Evolutionary conservation across 2,797 vertebrate genomes (phyloP).

Genomic region (Enteromius paludinosus): DNA sequence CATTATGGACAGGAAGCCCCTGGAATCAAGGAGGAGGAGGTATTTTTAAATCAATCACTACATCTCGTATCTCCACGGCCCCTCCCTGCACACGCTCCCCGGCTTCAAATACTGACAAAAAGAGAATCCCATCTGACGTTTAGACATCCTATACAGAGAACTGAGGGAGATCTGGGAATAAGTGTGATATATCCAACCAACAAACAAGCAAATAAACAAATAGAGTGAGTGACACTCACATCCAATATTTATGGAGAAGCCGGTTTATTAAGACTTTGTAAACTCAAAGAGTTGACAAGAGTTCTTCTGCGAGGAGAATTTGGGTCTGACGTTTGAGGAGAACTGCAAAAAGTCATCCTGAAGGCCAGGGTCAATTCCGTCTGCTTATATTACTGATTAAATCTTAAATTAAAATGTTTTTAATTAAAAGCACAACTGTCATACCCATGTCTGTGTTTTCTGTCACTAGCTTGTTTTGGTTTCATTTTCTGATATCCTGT

Average conservation of each 20-base stretch:
- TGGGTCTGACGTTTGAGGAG: conserved; percentile 26
- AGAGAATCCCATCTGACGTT: conserved; percentile 82
- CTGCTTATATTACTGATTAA: neutral
- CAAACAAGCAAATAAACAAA: conserved; percentile 82
- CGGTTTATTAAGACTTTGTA: conserved; percentile 53
- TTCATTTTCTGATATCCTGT: no score
- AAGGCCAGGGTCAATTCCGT: neutral
- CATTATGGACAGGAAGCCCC: conserved; percentile 58
- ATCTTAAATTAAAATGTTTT: neutral
- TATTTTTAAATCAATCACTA: conserved; percentile 85
- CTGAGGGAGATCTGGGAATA: conserved; percentile 66
- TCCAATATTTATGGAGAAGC: conserved; percentile 55
- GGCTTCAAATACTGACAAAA: conserved; percentile 77
- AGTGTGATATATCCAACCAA: conserved; percentile 79
- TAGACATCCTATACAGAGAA: conserved; percentile 81
- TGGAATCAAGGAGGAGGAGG: conserved; percentile 73
- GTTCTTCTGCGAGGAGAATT: conserved; percentile 2
- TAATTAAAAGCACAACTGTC: neutral
- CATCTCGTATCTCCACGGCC: conserved; percentile 77
- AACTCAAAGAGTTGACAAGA: conserved; percentile 21
- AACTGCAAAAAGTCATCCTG: conserved; percentile 44
- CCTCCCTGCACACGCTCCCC: conserved; percentile 69
- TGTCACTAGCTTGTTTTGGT: no score
- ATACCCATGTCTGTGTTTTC: no score
- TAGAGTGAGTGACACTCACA: conserved; percentile 66